Evolutionary conservation across 1,140 invertebrate species (phyloP).

Genomic region (Aphidius gifuensis): DNA sequence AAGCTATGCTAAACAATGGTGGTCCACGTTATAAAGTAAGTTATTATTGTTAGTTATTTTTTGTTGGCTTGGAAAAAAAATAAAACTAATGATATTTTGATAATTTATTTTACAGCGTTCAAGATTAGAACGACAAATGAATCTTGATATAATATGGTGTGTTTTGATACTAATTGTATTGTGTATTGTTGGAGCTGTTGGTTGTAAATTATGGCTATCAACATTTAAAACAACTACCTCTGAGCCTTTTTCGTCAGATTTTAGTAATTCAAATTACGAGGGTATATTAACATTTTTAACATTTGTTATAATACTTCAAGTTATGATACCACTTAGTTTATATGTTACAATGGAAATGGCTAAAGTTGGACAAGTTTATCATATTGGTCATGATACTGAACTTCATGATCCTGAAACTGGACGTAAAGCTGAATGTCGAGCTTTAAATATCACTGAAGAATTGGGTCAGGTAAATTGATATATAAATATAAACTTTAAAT

Average conservation of each 20-base stretch:
- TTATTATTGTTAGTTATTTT: no score
- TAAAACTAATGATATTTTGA: neutral
- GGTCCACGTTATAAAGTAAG: slow-evolving; percentile 85
- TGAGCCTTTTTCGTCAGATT: slow-evolving; percentile 64
- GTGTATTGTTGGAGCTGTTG: slow-evolving; percentile 87
- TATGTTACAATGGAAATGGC: slow-evolving; percentile 97
- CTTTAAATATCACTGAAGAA: slow-evolving; percentile 96
- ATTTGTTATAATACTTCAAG: slow-evolving; percentile 92
- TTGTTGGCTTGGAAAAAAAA: no score
- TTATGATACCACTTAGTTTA: slow-evolving; percentile 95
- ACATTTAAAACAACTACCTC: slow-evolving; percentile 52
- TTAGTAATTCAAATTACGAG: slow-evolving; percentile 67
- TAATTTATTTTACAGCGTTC: slow-evolving; percentile 60
- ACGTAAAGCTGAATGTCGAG: slow-evolving; percentile 88
- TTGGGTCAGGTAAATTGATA: slow-evolving; percentile 70
- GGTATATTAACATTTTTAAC: slow-evolving; percentile 91
- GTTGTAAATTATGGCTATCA: slow-evolving; percentile 81
- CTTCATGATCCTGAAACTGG: slow-evolving; percentile 81
- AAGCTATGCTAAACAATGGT: slow-evolving; percentile 96
- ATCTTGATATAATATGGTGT: slow-evolving; percentile 95
- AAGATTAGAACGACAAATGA: slow-evolving; percentile 88
- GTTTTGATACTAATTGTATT: slow-evolving; percentile 88
- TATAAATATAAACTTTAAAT: no score
- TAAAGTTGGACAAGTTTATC: slow-evolving; percentile 93
- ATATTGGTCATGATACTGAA: slow-evolving; percentile 87